These are phyloP conservation scores for Lates japonicus DNA, from an alignment of 2,797 vertebrate genomes.

Conservation along the genomic window DNA sequence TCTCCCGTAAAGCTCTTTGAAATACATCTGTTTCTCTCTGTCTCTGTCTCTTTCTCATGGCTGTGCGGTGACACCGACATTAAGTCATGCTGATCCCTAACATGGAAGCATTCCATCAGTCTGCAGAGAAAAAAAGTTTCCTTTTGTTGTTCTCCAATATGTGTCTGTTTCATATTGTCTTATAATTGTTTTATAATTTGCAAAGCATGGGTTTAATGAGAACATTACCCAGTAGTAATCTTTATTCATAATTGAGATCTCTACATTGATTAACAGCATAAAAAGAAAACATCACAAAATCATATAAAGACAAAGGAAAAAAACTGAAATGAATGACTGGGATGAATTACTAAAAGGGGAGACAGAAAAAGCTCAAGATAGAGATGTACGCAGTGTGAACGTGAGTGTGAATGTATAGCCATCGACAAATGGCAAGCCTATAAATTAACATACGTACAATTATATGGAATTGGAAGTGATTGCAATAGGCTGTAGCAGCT, in stretches of 20 bases:
- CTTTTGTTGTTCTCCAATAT: background rate
- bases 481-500: constrained; percentile 69
- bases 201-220: constrained; percentile 8
- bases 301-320: constrained; percentile 9
- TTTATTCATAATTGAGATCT: constrained; percentile 20
- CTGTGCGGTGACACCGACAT: constrained; percentile 50
- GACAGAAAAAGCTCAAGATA: constrained; percentile 1
- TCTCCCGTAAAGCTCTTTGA: constrained; percentile 46
- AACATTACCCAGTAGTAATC: constrained; percentile 16
- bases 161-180: constrained; percentile 21
- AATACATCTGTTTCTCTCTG: constrained; percentile 67
- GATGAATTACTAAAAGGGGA: background rate
- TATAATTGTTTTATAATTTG: constrained; percentile 16
- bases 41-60: constrained; percentile 43
- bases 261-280: background rate
- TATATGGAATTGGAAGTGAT: constrained; percentile 59
- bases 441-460: constrained; percentile 44
- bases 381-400: constrained; percentile 14
- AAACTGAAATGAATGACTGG: constrained; percentile 10
- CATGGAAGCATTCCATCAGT: constrained; percentile 33
- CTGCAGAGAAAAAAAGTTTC: background rate
- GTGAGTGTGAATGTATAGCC: constrained; percentile 11
- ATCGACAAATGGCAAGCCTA: constrained; percentile 34
- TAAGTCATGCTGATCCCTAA: constrained; percentile 44
- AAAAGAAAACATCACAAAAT: background rate